Evolutionary conservation across 2,888 invertebrate species (phyloP), one percentile per base, ranked within the genome.

Genomic region (Apamea crenata): DNA sequence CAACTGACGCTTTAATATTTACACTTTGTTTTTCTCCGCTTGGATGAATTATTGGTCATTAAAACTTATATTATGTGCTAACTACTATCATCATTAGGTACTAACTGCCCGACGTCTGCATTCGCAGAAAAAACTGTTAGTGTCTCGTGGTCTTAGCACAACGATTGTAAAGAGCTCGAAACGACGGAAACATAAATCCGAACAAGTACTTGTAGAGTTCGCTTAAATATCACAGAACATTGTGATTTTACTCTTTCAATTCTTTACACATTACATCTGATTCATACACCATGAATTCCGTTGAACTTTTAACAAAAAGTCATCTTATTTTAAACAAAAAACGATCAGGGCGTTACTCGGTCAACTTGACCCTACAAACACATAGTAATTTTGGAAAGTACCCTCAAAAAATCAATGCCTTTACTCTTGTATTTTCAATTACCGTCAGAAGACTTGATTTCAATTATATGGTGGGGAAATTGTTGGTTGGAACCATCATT

Each of bases 341-440:
- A 80, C 69, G 66, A 81, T 75, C 50, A 16, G 84, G 89, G 88
- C 87, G 89, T 88, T 74, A 82, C 86, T 77, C 36, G 87, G 76
- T 87, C 85, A 88, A 87, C 89, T 88, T 85, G 86, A 89, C 89
- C 90, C 84, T 87, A 84, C 85, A 84, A 82, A 89, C 87, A 88
- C 88, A 90, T 92, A 93, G 91, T 90, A 92, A 93, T 93, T 92
- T 92, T 92, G 87, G 90, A 93, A 93, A 93, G 91, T 92, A 90
- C 88, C 86, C 73, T 88, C 80, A 87, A 88, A 90, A 90, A 89
- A 88, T 86, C 86, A 88, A 86, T 88, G 85, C 86, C 68, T 83
- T 85, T 83, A 85, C 81, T 85, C 89, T 84, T 85, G 82, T 83
- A 81, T 91, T 93, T 93, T 92, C 93, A 93, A 93, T 93, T 92